Evolutionary conservation across 2,797 vertebrate genomes (phyloP), one percentile per base, ranked within the genome.

Genomic region (Bryconaethiops microstoma): DNA sequence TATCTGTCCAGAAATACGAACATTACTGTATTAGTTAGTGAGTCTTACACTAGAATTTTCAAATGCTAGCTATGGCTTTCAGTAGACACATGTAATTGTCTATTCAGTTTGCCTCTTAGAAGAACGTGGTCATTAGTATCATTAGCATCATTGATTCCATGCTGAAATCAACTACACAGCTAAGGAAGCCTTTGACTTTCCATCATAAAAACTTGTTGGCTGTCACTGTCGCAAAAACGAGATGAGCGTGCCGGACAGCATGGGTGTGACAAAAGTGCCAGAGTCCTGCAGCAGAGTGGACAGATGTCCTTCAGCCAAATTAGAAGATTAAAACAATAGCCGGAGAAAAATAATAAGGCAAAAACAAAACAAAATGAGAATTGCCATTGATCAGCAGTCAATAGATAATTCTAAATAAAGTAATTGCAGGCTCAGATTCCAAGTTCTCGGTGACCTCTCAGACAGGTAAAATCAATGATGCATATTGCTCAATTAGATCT

Each of bases 371-470:
- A 93, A 94, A 94, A 93, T 95, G 95, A 96, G 96, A 97, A 98
- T 97, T 97, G 96, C 92, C 95, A 98, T 97, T 96, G 97, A 99
- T 98, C 96, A 95, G 94, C 91, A 93, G 93, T 95, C 95, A 97
- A 96, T 95, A 96, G 95, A 96, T 97, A 94, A 98, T 98, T 97
- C 96, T 96, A 97, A 97, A 97, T 96, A 97, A 97, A 97, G 96
- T 97, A 96, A 97, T 96, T 96, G 96, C 96, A 91, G 92, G 94
- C 95, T 95, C 93, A 93, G 94, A 94, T 95, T 95, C 93, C 88
- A 92, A 96, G 94, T 97, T 97, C 95, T 95, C 96, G 94, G 95
- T 97, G 97, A 98, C 96, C 97, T 97, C 95, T 96, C 96, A 96
- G 95, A 95, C 96, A 96, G 96, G 95, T 96, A 94, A 96, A 97